Evolutionary conservation across 2,888 invertebrate species (phyloP), one percentile per base, ranked within the genome.

Genomic region (Drosophila fungiperda): DNA sequence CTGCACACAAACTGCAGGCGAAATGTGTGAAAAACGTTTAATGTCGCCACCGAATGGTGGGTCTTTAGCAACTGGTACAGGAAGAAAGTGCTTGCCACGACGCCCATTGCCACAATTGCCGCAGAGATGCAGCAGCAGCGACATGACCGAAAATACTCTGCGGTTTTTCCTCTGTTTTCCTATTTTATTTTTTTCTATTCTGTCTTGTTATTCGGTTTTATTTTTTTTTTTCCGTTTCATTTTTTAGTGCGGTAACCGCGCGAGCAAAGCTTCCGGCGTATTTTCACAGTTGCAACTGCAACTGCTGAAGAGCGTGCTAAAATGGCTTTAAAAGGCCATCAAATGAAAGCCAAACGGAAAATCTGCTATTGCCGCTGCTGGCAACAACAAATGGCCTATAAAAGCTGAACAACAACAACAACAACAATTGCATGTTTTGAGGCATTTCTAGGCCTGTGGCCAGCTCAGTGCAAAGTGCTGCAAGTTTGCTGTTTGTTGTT

Each of bases 311-410:
- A 70, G 73, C 71, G 68, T 76, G 81, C 62, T 74, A 65, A 86
- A 89, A 85, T 87, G 74, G 68, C 90, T 87, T 88, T 89, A 88
- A 88, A 88, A 81, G 78, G 78, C 83, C 77, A 87, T 87, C 88
- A 87, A 87, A 87, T 80, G 68, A 73, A 74, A 76, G 82, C 76
- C 73, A 76, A 84, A 80, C 78, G 57, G 76, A 70, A 76, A 78
- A 77, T 81, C 83, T 73, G 73, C 62, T 55, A 64, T 66, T 65
- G 71, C 76, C 23, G 62, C 48, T 40, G 60, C n/a, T 54, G 58
- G 64, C 71, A 68, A 57, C 70, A 59, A 61, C 60, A 69, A 82
- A 84, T 71, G 70, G 60, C 52, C 35, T 69, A 53, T 26, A 69
- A 60, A 53, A 69, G 45, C 49, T 58, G 35, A 5, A 26, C 26